phyloP scores from a whole-genome alignment of 2,113 vertebrate species.

The Pituophis catenifer region DNA sequence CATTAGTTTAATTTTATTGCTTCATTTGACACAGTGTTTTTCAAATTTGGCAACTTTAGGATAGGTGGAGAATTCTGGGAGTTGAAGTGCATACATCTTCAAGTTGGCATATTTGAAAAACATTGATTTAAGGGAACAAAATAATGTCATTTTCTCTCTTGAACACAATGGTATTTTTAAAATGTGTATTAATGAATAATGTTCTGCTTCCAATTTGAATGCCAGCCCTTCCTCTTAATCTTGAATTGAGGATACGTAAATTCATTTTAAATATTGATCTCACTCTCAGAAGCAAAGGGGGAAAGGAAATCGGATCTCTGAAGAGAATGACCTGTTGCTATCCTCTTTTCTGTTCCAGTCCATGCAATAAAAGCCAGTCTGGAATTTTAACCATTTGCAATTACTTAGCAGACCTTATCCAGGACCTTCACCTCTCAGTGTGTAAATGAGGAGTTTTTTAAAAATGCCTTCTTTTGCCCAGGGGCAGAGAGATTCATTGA shows the following conservation, averaged over 20 bases:
- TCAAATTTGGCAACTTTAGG: not conserved
- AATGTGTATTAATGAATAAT: not conserved
- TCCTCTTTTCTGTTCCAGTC: not conserved
- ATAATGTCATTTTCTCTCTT: not conserved
- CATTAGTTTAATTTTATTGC: not conserved
- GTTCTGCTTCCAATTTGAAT: not conserved
- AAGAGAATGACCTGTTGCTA: not conserved
- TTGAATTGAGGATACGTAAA: not conserved
- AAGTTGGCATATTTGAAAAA: not conserved
- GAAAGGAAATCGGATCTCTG: not conserved
- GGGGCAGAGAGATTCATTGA: not conserved
- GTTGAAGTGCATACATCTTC: not conserved
- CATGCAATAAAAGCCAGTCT: not conserved
- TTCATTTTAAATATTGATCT: not conserved
- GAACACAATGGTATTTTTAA: not conserved
- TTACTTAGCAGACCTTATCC: not conserved
- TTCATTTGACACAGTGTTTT: not conserved
- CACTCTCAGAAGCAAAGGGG: not conserved
- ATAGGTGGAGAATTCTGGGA: not conserved
- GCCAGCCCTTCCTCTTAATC: not conserved
- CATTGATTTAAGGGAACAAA: not conserved
- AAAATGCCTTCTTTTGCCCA: not conserved
- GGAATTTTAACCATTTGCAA: not conserved
- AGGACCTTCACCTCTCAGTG: not conserved
- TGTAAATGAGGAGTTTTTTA: rapidly evolving